A percentile compares a stretch with the other conserved stretches of the same genome.
Evolutionary conservation across 2,113 vertebrate species (phyloP).

Genomic region (Passer montanus): DNA sequence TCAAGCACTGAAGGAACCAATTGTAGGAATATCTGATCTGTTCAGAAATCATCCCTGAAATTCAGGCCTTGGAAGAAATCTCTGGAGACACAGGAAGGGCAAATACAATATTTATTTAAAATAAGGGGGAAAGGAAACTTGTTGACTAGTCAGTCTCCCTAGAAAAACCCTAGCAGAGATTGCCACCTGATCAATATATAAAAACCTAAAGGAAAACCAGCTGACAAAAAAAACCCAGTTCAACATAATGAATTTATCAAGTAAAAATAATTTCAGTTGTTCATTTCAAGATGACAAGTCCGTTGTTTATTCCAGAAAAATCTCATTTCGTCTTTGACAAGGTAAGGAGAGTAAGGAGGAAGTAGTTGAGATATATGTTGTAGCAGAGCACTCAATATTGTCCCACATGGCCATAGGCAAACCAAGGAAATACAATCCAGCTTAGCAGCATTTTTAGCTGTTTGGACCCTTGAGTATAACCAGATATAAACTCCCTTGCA

Average conservation of each 20-base stretch:
- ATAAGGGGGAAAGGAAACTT: neutral
- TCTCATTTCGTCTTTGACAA: neutral
- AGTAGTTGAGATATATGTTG: neutral
- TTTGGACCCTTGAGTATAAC: neutral
- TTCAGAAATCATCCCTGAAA: constrained; percentile 3
- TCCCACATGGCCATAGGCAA: neutral
- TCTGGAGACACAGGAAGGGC: neutral
- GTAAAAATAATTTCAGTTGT: neutral
- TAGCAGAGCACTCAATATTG: neutral
- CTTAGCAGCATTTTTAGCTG: neutral
- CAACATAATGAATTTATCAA: neutral
- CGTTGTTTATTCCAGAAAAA: neutral
- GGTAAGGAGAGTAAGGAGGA: neutral
- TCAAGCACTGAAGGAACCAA: neutral
- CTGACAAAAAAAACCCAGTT: neutral
- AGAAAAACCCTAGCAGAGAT: neutral
- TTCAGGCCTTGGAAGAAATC: neutral
- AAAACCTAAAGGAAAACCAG: neutral
- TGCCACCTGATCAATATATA: neutral
- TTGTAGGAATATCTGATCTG: neutral
- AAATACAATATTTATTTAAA: neutral
- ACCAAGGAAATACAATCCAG: neutral
- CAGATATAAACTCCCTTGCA: neutral
- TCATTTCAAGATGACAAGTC: neutral
- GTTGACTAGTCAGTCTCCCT: neutral